Evolutionary conservation across 2,797 vertebrate genomes (phyloP), one percentile per base, ranked within the genome.

Genomic region (Parauchenoglanis ngamensis): DNA sequence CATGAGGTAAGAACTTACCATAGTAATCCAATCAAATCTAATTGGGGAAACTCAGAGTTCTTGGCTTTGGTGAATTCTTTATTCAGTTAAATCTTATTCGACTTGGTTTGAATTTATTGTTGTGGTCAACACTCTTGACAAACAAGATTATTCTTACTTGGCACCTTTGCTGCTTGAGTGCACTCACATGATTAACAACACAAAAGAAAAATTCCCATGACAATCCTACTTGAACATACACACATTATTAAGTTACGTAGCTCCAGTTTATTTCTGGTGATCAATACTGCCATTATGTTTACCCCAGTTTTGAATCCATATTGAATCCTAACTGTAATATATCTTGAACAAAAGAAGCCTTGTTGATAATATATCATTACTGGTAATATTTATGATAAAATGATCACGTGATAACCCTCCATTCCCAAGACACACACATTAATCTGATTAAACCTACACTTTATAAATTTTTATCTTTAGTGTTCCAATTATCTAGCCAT

Each of bases 401-500:
- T 15, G 23, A 75, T 25, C 5, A 49, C 1, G 0, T n/a, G 35
- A 72, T 44, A 44, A 23, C 7, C 17, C 12, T 0, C 12, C 35
- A 11, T 75, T 49, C 8, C 2, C 15, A 17, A 73, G 5, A 54
- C 6, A 76, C 17, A 52, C 73, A 17, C 5, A 28, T 75, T 44
- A 44, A 11, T 73, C 19, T 25, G 70, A 11, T 70, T 70, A 70
- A 73, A 12, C 5, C 10, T 46, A 23, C 1, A 46, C 10, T 15
- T 67, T 72, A 3, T 72, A 72, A 17, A 73, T 73, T 40, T 15
- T 72, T 12, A 46, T 46, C 70, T 25, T 4, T 0, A 17, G 6
- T 28, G 13, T 54, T 44, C n/a, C 52, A 57, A 59, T 86, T 86
- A 86, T 80, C 56, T 31, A 0, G 19, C 46, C 75, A 75, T 75